Evolutionary conservation across 1,140 invertebrate genomes (phyloP), one percentile per base, ranked within the genome.

Genomic region (Harpegnathos saltator): DNA sequence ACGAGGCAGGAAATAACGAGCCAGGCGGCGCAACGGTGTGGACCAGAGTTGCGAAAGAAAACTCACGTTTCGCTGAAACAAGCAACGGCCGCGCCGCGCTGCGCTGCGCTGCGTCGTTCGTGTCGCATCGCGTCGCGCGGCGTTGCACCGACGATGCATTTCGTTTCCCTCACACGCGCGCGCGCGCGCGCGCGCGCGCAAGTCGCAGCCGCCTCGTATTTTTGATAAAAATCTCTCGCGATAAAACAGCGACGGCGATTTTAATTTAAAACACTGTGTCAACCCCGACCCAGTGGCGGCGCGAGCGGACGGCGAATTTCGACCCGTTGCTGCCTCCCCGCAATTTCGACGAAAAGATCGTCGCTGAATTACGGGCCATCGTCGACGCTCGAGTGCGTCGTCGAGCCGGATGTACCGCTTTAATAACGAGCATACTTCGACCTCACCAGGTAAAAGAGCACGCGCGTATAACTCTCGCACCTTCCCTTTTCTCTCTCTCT

Each of bases 1-100:
- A 85, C 71, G 72, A 78, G 65, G 62, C 68, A 85, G 78, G 61
- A 82, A 74, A 68, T 80, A 80, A 82, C 68, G 78, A 63, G 38
- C 29, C 29, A 22, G 38, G 9, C 38, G 38, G 38, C 38, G 38
- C n/a, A 24, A 22, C n/a, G 54, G 22, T 62, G 68, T 68, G 33
- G 33, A 68, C 65, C 61, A 22, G 58, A 33, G 4, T 29, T 66
- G 24, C 56, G 48, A 75, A 54, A 22, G 80, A 33, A 71, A 81
- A 50, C 52, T 77, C 52, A 54, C 44, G 44, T 75, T 72, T 73
- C n/a, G 44, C 48, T 59, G 82, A 78, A 69, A 77, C 62, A 65
- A 75, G 48, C 52, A 48, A 17, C 14, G 29, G 44, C 14, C 63
- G n/a, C 15, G 24, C 63, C 33, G 58, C 29, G 14, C 59, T 19